These are phyloP conservation scores for Hirtodrosophila duncani DNA, from an alignment of 2,888 invertebrate species.

Conservation along the genomic window DNA sequence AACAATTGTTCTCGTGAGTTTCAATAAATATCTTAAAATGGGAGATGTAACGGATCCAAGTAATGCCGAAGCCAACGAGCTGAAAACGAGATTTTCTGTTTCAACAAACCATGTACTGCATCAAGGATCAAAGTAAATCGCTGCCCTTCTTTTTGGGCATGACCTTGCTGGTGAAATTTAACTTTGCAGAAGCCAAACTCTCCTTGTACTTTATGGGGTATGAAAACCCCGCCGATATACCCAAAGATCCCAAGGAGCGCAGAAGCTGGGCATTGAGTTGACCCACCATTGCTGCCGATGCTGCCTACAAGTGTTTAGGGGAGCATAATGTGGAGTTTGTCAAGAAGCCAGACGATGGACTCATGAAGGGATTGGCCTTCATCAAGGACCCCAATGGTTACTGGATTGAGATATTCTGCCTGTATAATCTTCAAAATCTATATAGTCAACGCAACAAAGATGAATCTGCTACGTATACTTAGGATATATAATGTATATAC, in stretches of 20 bases:
- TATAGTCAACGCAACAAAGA: too few relatives aligned
- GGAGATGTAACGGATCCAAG: constrained; percentile 82
- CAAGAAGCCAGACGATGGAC: constrained; percentile 93
- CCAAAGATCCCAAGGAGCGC: constrained; percentile 84
- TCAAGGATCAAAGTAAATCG: constrained; percentile 92
- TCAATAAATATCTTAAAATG: constrained; percentile 55
- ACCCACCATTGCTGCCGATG: constrained; percentile 92
- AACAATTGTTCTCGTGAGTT: constrained; percentile 24
- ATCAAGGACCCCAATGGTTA: constrained; percentile 97
- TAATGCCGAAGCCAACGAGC: constrained; percentile 84
- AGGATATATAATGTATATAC: too few relatives aligned
- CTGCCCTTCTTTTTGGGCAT: constrained; percentile 96
- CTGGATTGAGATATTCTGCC: constrained; percentile 96
- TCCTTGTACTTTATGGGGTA: constrained; percentile 95
- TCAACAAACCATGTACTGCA: constrained; percentile 98
- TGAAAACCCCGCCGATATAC: constrained; percentile 86
- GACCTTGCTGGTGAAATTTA: constrained; percentile 91
- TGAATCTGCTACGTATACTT: too few relatives aligned
- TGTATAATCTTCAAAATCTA: too few relatives aligned
- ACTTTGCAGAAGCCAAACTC: constrained; percentile 93
- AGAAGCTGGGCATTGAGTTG: constrained; percentile 88
- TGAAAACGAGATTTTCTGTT: constrained; percentile 91
- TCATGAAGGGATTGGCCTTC: constrained; percentile 96
- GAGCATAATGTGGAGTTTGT: constrained; percentile 91
- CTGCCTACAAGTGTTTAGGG: constrained; percentile 91